Evolutionary conservation across 2,113 vertebrate species (phyloP).

Genomic region (Esox niger): DNA sequence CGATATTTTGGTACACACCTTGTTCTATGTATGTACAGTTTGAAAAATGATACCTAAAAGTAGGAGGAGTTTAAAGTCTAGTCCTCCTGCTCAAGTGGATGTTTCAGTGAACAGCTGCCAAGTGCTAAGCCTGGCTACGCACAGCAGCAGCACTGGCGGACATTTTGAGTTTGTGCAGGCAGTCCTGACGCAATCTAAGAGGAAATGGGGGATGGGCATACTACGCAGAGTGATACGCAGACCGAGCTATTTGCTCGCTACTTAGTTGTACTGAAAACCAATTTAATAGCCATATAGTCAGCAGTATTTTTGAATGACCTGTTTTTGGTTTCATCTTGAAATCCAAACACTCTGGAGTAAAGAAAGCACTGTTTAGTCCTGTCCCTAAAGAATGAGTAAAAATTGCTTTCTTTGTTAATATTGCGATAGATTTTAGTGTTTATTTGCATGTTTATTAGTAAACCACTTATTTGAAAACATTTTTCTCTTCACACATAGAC

Average conservation of each 20-base stretch:
- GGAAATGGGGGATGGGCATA: slow-evolving; percentile 47
- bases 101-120: slow-evolving; percentile 27
- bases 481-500: not conserved
- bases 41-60: not conserved
- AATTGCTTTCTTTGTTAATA: not conserved
- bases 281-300: not conserved
- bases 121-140: slow-evolving; percentile 52
- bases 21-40: not conserved
- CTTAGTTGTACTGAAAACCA: not conserved
- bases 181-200: not conserved
- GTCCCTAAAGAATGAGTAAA: not conserved
- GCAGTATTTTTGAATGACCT: not conserved
- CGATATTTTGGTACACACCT: not conserved
- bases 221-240: slow-evolving; percentile 19
- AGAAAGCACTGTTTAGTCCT: not conserved
- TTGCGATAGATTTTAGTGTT: not conserved
- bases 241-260: not conserved
- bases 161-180: slow-evolving; percentile 66
- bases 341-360: not conserved
- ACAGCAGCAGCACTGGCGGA: slow-evolving; percentile 64
- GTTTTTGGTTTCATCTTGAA: not conserved
- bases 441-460: not conserved
- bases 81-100: slow-evolving; percentile 29
- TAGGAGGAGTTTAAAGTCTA: not conserved
- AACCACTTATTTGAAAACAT: not conserved